These are phyloP conservation scores for Agriopis aurantiaria DNA, from an alignment of 2,888 invertebrate species.

Conservation along the genomic window DNA sequence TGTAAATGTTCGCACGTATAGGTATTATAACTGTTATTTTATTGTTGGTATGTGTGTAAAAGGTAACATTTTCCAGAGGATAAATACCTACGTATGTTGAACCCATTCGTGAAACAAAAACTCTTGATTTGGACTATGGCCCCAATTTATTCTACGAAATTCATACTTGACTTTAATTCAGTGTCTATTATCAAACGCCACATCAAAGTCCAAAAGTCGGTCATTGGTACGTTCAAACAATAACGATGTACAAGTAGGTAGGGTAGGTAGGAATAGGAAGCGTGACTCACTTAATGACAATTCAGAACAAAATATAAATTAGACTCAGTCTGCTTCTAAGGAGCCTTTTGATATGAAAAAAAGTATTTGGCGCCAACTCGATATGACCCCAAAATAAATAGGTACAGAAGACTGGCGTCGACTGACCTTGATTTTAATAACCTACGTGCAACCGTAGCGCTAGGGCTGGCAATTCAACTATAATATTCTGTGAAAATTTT, in stretches of 20 bases:
- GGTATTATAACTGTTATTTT: too few relatives aligned
- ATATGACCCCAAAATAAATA: too few relatives aligned
- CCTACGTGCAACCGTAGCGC: too few relatives aligned
- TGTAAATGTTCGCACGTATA: too few relatives aligned
- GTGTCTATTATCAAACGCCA: background rate
- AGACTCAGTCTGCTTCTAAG: background rate
- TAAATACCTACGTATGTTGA: background rate
- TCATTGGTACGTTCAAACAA: constrained; percentile 11
- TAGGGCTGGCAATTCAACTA: too few relatives aligned
- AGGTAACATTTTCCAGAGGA: background rate
- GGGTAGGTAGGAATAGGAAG: background rate
- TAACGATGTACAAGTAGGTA: constrained; percentile 1
- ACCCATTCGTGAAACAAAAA: background rate
- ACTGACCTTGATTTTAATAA: too few relatives aligned
- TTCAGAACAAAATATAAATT: background rate
- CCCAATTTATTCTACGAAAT: constrained; percentile 6
- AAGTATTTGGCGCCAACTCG: too few relatives aligned
- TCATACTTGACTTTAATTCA: background rate
- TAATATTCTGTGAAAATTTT: too few relatives aligned
- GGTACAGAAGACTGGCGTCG: too few relatives aligned
- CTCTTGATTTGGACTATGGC: constrained; percentile 5
- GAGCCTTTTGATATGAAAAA: too few relatives aligned
- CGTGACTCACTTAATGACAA: background rate
- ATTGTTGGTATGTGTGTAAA: too few relatives aligned
- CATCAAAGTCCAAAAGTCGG: constrained; percentile 9